A percentile compares a stretch with the other conserved stretches of the same genome.
Evolutionary conservation across 2,888 invertebrate genomes (phyloP).

Genomic region (Caenorhabditis sp.): DNA sequence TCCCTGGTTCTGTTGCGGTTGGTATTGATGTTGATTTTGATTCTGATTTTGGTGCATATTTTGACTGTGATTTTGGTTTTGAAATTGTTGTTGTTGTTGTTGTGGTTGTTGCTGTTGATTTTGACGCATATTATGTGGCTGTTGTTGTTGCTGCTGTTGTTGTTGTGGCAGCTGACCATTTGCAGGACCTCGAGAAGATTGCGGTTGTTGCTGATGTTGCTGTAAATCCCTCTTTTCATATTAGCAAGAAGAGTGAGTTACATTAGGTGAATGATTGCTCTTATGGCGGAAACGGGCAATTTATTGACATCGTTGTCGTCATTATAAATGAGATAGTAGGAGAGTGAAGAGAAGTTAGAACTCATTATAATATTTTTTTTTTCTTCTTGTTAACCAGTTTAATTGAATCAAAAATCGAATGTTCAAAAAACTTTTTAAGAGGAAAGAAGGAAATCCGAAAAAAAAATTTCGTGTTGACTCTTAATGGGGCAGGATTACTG

Average conservation of each 20-base stretch:
- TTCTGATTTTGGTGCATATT: background rate
- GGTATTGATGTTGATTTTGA: background rate
- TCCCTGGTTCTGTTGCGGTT: constrained; percentile 6
- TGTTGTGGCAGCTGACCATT: constrained; percentile 31
- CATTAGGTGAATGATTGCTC: background rate
- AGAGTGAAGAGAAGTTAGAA: background rate
- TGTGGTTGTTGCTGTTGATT: constrained; percentile 25
- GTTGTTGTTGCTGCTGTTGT: constrained; percentile 20
- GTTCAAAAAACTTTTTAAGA: too few relatives aligned
- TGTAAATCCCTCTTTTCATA: background rate
- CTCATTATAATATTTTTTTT: background rate
- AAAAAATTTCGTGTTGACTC: too few relatives aligned
- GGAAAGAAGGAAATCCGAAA: too few relatives aligned
- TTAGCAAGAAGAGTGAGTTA: background rate
- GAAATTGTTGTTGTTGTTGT: constrained; percentile 11
- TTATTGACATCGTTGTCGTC: background rate
- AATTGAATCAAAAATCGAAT: too few relatives aligned
- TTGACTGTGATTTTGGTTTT: background rate
- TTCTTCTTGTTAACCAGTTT: background rate
- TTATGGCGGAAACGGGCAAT: background rate
- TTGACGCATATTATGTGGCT: constrained; percentile 20
- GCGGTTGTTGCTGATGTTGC: constrained; percentile 6
- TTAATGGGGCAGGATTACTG: too few relatives aligned
- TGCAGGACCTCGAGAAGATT: constrained; percentile 8
- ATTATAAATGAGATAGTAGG: background rate